Percentiles rank a stretch among this genome's conserved stretches.
Evolutionary conservation across 2,888 invertebrate genomes (phyloP).

Genomic region (Sarcophaga variegata): DNA sequence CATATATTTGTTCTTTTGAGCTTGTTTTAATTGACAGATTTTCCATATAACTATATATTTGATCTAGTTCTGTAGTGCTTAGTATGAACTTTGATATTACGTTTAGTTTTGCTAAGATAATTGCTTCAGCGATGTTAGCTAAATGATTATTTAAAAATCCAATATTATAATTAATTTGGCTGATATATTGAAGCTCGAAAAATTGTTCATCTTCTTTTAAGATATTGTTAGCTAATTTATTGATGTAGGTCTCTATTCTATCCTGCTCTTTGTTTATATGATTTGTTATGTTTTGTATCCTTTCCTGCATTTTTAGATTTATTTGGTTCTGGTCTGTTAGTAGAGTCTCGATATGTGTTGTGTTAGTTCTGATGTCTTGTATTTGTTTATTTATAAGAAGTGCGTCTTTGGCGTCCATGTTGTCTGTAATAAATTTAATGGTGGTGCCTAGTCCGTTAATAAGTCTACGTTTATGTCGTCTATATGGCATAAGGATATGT

Average conservation of each 20-base stretch:
- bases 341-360: slow-evolving; percentile 16
- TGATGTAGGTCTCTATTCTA: slow-evolving; percentile 13
- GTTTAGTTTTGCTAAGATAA: slow-evolving; percentile 63
- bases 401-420: slow-evolving; percentile 40
- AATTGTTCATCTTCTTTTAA: slow-evolving; percentile 31
- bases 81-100: slow-evolving; percentile 65
- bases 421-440: slow-evolving; percentile 64
- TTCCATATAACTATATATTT: slow-evolving; percentile 41
- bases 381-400: slow-evolving; percentile 26
- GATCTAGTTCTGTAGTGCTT: slow-evolving; percentile 38
- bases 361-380: neutral
- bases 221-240: slow-evolving; percentile 11
- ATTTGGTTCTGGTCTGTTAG: slow-evolving; percentile 21
- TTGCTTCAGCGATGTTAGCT: slow-evolving; percentile 57
- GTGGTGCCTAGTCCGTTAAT: slow-evolving; percentile 57
- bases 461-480: slow-evolving; percentile 43
- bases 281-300: slow-evolving; percentile 1
- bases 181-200: slow-evolving; percentile 46
- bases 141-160: slow-evolving; percentile 52
- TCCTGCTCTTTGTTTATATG: slow-evolving; percentile 26
- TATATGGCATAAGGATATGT: slow-evolving; percentile 21
- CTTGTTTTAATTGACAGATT: slow-evolving; percentile 48
- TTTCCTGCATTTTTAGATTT: neutral
- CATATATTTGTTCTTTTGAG: slow-evolving; percentile 49
- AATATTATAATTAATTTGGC: slow-evolving; percentile 60